Conservation (phyloP, 2,888 invertebrate genomes). For the Mystacides longicornis region DNA sequence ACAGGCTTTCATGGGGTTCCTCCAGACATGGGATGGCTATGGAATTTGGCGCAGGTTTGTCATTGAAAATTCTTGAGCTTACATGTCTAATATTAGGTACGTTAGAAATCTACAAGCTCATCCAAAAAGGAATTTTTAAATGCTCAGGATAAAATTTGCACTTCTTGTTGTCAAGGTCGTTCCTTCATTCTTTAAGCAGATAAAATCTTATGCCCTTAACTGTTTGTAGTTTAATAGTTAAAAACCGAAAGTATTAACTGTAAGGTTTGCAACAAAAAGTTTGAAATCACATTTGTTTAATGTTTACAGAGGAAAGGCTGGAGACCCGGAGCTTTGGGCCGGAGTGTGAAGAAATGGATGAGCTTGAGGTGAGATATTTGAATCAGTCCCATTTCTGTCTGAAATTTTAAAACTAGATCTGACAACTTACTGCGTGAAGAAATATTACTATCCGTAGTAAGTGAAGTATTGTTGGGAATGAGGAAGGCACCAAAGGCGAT, state of each 20-base stretch:
- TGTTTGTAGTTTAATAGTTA: not conserved
- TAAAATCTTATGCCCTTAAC: not conserved
- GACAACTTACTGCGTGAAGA: no score
- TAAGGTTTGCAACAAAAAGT: not conserved
- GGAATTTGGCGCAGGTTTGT: slow-evolving; percentile 35
- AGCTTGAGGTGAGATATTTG: slow-evolving; percentile 34
- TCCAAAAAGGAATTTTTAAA: no score
- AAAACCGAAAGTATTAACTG: not conserved
- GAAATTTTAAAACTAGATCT: no score
- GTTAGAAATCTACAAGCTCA: no score
- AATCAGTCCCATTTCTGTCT: no score
- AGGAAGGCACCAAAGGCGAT: no score
- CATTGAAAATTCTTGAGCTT: no score
- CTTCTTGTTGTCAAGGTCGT: no score
- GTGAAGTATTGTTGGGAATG: no score
- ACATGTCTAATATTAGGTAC: no score
- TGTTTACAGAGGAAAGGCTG: slow-evolving; percentile 44
- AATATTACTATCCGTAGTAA: no score
- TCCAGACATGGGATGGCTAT: slow-evolving; percentile 60
- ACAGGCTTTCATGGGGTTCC: slow-evolving; percentile 48
- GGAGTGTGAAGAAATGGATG: slow-evolving; percentile 43
- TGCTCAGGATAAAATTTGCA: no score
- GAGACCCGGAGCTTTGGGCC: slow-evolving; percentile 50
- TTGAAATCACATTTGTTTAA: not conserved
- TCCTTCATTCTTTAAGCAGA: not conserved